phyloP scores from a whole-genome alignment of 1,140 invertebrate species.

The Coenobita brevimanus region DNA sequence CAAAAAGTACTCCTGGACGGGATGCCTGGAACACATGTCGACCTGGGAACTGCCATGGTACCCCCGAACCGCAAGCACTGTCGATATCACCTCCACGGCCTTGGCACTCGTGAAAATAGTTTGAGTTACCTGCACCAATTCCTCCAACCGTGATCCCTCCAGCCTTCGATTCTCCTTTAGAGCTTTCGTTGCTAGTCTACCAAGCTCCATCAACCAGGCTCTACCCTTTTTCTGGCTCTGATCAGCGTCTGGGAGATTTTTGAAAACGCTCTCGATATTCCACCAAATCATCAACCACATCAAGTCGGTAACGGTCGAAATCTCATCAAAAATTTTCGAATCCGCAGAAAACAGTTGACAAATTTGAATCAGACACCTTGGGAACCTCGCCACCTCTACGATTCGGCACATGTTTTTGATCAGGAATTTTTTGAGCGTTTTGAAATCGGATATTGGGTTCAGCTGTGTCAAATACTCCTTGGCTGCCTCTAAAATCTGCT shows the following conservation, averaged over 20 bases:
- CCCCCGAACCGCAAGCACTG: neutral
- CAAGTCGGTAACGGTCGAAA: slow-evolving; percentile 32
- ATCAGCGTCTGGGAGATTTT: neutral
- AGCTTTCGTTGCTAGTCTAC: neutral
- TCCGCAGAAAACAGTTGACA: slow-evolving; percentile 3
- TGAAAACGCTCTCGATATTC: neutral
- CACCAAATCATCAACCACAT: slow-evolving; percentile 25
- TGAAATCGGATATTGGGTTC: no score
- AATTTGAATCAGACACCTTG: neutral
- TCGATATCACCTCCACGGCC: neutral
- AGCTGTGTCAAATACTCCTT: no score
- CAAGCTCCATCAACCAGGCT: neutral
- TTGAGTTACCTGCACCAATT: neutral
- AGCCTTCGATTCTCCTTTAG: slow-evolving; percentile 20
- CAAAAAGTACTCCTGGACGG: slow-evolving; percentile 17
- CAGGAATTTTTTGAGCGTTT: no score
- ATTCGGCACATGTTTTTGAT: no score
- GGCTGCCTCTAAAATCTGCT: no score
- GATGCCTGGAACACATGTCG: neutral
- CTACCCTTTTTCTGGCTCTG: neutral
- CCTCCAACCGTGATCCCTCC: neutral
- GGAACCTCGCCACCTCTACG: slow-evolving; percentile 20
- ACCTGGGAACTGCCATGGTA: neutral
- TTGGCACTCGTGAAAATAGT: neutral
- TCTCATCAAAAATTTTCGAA: neutral